Conservation (phyloP, 2,797 vertebrate species). For the Esox masquinongy region DNA sequence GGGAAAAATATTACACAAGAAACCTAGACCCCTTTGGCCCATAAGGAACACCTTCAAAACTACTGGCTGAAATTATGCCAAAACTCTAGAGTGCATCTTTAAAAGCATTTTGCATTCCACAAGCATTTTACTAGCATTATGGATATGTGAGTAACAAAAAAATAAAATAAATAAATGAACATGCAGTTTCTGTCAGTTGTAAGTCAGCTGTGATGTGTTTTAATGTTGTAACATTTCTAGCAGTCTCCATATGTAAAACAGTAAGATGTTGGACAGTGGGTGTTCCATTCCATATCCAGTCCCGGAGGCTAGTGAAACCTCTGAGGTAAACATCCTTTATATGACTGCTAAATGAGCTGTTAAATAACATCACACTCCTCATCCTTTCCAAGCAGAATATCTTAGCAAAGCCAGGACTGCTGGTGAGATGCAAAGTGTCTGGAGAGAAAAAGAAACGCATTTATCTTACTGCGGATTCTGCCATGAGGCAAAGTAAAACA, state of each 20-base stretch:
- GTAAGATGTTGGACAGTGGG: slow-evolving; percentile 9
- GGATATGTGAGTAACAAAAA: background rate
- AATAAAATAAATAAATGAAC: background rate
- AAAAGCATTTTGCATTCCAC: background rate
- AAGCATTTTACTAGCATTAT: background rate
- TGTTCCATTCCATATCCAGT: slow-evolving; percentile 24
- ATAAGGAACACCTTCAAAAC: too few species aligned
- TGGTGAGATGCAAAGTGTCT: slow-evolving; percentile 38
- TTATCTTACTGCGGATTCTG: slow-evolving; percentile 52
- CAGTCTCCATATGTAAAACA: slow-evolving; percentile 10
- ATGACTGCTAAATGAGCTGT: slow-evolving; percentile 61
- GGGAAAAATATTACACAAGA: too few species aligned
- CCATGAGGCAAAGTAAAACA: slow-evolving; percentile 22
- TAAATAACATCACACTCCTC: slow-evolving; percentile 47
- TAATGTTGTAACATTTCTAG: slow-evolving; percentile 20
- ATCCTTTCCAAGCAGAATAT: slow-evolving; percentile 36
- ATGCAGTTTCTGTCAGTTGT: background rate
- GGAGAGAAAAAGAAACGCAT: slow-evolving; percentile 46
- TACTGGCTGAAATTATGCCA: too few species aligned
- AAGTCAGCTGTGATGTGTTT: slow-evolving; percentile 1
- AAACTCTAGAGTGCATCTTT: too few species aligned
- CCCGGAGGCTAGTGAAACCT: slow-evolving; percentile 26
- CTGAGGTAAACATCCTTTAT: slow-evolving; percentile 40
- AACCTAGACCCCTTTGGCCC: too few species aligned
- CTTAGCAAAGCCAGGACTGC: slow-evolving; percentile 17